These are phyloP conservation scores for Raphicerus campestris DNA, from an alignment of 2,113 vertebrate species.

Conservation along the genomic window DNA sequence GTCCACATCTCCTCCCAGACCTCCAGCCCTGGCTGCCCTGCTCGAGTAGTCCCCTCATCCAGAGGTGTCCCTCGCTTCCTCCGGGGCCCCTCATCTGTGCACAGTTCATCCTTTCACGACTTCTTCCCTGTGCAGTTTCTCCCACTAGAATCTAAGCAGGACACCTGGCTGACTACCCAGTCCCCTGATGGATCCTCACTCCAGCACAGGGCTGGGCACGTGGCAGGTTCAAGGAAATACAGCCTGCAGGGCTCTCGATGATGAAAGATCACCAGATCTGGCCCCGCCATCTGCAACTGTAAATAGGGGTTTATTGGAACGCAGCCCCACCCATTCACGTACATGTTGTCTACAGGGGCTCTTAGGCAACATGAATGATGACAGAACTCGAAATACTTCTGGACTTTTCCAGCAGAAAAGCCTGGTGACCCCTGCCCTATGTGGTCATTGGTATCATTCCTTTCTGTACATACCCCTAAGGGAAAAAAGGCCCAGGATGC, in stretches of 20 bases:
- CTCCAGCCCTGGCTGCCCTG: background rate
- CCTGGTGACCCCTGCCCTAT: background rate
- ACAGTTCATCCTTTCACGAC: background rate
- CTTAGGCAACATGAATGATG: too few species aligned
- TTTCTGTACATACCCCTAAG: background rate
- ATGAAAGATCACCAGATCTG: background rate
- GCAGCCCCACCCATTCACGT: background rate
- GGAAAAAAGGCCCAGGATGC: background rate
- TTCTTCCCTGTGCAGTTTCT: background rate
- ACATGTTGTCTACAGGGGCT: background rate
- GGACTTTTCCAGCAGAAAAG: background rate
- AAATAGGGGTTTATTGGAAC: background rate
- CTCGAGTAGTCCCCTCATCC: background rate
- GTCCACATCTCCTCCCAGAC: background rate
- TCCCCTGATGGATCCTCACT: background rate
- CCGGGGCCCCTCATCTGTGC: background rate
- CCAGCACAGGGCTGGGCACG: background rate
- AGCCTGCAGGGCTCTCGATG: background rate
- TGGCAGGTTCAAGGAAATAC: fast-evolving
- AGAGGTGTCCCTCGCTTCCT: background rate
- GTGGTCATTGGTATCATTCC: fast-evolving
- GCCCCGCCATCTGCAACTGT: background rate
- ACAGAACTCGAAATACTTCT: background rate
- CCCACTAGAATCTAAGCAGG: background rate
- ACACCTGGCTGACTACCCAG: background rate